Evolutionary conservation across 2,797 vertebrate species (phyloP).

Genomic region (Momotus momota): DNA sequence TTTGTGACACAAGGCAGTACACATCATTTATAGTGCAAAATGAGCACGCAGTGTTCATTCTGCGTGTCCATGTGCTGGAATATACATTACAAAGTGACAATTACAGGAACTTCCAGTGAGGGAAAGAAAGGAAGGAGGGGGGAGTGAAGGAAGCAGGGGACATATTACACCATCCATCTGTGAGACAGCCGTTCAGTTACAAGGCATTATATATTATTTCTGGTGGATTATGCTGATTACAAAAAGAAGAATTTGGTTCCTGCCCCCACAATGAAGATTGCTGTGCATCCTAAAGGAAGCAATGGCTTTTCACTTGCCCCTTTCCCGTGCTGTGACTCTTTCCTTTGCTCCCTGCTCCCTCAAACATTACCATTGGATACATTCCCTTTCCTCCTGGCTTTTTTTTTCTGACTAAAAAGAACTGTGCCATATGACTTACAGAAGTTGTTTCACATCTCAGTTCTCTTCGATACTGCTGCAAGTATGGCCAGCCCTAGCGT

Average conservation of each 20-base stretch:
- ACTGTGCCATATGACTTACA: not conserved
- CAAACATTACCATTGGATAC: accelerated
- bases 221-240: slow-evolving; percentile 83
- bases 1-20: slow-evolving; percentile 80
- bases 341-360: not conserved
- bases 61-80: slow-evolving; percentile 58
- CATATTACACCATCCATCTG: slow-evolving; percentile 82
- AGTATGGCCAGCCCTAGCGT: not conserved
- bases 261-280: slow-evolving; percentile 48
- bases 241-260: slow-evolving; percentile 77
- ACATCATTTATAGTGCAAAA: slow-evolving; percentile 74
- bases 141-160: slow-evolving; percentile 38
- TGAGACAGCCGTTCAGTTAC: slow-evolving; percentile 82
- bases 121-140: slow-evolving; percentile 59
- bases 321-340: slow-evolving; percentile 1
- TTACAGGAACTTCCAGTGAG: slow-evolving; percentile 68
- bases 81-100: slow-evolving; percentile 81
- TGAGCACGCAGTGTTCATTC: slow-evolving; percentile 66
- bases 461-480: not conserved
- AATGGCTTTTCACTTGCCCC: slow-evolving; percentile 67
- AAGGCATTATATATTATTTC: slow-evolving; percentile 82
- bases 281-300: slow-evolving; percentile 72
- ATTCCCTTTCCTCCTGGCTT: not conserved
- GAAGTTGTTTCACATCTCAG: not conserved
- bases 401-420: not conserved